These are phyloP conservation scores for Apistogramma diplotaenia DNA, from an alignment of 2,113 vertebrate genomes.

Conservation along the genomic window DNA sequence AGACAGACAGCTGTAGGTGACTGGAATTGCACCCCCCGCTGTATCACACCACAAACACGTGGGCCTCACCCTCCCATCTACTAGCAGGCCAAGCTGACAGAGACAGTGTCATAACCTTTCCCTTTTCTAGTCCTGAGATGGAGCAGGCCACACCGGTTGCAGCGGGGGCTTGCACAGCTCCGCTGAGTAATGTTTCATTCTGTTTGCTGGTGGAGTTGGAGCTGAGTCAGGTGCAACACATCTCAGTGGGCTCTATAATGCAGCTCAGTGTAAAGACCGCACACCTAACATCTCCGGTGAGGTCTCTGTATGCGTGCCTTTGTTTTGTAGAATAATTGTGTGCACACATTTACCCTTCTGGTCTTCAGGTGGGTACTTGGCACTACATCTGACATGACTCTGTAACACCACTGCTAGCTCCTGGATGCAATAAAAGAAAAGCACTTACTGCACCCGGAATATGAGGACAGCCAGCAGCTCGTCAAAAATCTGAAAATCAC, in stretches of 20 bases:
- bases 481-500: background rate
- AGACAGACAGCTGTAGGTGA: slow-evolving; percentile 34
- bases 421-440: background rate
- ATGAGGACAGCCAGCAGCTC: background rate
- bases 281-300: slow-evolving; percentile 17
- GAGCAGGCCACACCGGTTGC: slow-evolving; percentile 6
- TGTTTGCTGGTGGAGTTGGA: slow-evolving; percentile 19
- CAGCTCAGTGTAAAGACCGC: slow-evolving; percentile 6
- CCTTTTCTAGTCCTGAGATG: background rate
- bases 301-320: background rate
- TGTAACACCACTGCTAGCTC: background rate
- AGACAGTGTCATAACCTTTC: background rate
- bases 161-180: background rate
- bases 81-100: background rate
- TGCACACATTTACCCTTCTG: slow-evolving; percentile 6
- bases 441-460: background rate
- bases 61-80: background rate
- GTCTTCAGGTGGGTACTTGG: background rate
- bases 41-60: background rate
- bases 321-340: background rate
- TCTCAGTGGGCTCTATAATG: background rate
- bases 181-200: slow-evolving; percentile 3
- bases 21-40: background rate
- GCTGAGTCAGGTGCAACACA: slow-evolving; percentile 30
- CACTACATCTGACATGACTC: background rate